phyloP scores from a whole-genome alignment of 2,888 invertebrate species.

The Andrena praecox region DNA sequence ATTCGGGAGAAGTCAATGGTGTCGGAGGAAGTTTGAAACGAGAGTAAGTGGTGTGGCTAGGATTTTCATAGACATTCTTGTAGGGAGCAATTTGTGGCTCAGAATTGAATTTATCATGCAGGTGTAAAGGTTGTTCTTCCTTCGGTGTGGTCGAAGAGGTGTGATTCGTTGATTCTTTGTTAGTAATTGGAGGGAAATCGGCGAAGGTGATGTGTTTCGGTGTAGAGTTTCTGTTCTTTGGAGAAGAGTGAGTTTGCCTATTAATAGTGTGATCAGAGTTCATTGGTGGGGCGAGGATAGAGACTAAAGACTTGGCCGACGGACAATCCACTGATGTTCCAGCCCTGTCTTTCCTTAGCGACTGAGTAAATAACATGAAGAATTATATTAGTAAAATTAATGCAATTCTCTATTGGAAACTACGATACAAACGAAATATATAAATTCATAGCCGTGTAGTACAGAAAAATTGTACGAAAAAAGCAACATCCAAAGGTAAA shows the following conservation, averaged over 20 bases:
- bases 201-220: conserved; percentile 81
- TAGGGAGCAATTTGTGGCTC: conserved; percentile 58
- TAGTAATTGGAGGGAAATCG: conserved; percentile 70
- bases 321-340: conserved; percentile 80
- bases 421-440: conserved; percentile 24
- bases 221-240: conserved; percentile 68
- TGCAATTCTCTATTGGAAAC: conserved; percentile 4
- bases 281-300: conserved; percentile 65
- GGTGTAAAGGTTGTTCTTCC: conserved; percentile 60
- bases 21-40: conserved; percentile 82
- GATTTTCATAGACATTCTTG: conserved; percentile 57
- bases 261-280: conserved; percentile 72
- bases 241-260: conserved; percentile 76
- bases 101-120: conserved; percentile 68
- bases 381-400: conserved; percentile 67
- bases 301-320: conserved; percentile 67
- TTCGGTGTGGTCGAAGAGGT: conserved; percentile 47
- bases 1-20: conserved; percentile 80
- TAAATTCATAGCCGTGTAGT: background rate
- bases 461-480: conserved; percentile 15
- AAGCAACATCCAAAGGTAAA: background rate
- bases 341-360: conserved; percentile 76
- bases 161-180: conserved; percentile 30
- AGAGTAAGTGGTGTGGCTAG: conserved; percentile 63
- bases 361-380: conserved; percentile 77